Evolutionary conservation across 2,888 invertebrate genomes (phyloP), one percentile per base, ranked within the genome.

Genomic region (Asteroscopus sphinx): DNA sequence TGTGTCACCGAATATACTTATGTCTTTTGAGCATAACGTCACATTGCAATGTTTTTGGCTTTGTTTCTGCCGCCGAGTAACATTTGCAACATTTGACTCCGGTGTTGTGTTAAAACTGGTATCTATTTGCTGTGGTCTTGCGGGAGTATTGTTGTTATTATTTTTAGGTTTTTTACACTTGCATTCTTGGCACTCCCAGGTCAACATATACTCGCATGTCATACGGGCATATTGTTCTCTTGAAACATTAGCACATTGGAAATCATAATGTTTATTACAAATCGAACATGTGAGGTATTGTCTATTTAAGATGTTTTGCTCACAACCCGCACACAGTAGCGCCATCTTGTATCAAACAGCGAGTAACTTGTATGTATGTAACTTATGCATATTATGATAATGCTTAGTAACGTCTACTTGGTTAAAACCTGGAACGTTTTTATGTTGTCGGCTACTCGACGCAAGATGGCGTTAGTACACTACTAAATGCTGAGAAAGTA

Each of bases 151-250:
- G 1, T 1, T 3, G 9, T 51, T 51, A 9, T 16, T 51, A 33
- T 17, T 51, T 26, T 51, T 51, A 8, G 49, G 49, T 17, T 41
- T 51, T 41, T 26, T 49, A 12, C 49, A 41, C n/a, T 33, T 33
- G 5, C 41, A 51, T 51, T 51, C 49, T 12, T 40, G 49, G n/a
- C 40, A 49, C 17, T 49, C 49, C 49, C 49, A 49, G 0, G n/a
- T 40, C 16, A 25, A 35, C 9, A 8, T 49, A 7, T 8, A 13
- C 9, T 41, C 15, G 16, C 8, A 8, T 9, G 9, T 51, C 32
- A 51, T 26, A 9, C 33, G 33, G 0, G 11, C 2, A 26, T 26
- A 15, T 9, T 26, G 9, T 26, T 41, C 33, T 15, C 35, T 25
- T 3, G 25, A 6, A 15, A 51, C 1, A 7, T 40, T 40, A 1